These are phyloP conservation scores for Eidolon helvum DNA, from an alignment of 2,113 vertebrate species.

Conservation along the genomic window DNA sequence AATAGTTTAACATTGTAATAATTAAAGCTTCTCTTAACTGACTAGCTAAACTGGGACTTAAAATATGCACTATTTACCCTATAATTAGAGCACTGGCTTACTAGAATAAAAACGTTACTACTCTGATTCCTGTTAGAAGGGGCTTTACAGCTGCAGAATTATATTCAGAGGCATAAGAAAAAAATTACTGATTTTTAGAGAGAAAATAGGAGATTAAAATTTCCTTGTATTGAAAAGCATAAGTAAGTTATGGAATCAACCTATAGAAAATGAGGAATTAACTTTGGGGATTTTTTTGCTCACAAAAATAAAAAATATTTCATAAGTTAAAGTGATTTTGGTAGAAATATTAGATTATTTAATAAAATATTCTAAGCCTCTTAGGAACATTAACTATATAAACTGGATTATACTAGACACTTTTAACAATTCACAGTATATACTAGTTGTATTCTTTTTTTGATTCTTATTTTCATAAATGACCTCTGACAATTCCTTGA, in stretches of 20 bases:
- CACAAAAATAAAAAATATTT: neutral
- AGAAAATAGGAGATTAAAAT: neutral
- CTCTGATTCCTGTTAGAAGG: slow-evolving; percentile 61
- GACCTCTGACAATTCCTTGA: neutral
- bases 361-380: slow-evolving; percentile 20
- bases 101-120: slow-evolving; percentile 79
- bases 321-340: slow-evolving; percentile 16
- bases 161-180: neutral
- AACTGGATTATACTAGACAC: neutral
- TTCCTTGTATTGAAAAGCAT: neutral
- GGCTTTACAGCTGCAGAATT: slow-evolving; percentile 73
- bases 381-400: neutral
- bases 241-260: neutral
- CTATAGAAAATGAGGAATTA: neutral
- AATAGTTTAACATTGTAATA: slow-evolving; percentile 86
- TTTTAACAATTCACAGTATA: neutral
- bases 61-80: slow-evolving; percentile 81
- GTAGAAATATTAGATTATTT: slow-evolving; percentile 9
- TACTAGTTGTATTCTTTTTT: neutral
- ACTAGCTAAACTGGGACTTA: slow-evolving; percentile 84
- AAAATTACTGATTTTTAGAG: neutral
- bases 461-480: neutral
- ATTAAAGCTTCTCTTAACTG: slow-evolving; percentile 90
- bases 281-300: neutral
- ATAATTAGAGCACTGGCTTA: slow-evolving; percentile 87